Base-by-base conservation (phyloP, 2,113 vertebrate species). In the Puntigrus tetrazona region DNA sequence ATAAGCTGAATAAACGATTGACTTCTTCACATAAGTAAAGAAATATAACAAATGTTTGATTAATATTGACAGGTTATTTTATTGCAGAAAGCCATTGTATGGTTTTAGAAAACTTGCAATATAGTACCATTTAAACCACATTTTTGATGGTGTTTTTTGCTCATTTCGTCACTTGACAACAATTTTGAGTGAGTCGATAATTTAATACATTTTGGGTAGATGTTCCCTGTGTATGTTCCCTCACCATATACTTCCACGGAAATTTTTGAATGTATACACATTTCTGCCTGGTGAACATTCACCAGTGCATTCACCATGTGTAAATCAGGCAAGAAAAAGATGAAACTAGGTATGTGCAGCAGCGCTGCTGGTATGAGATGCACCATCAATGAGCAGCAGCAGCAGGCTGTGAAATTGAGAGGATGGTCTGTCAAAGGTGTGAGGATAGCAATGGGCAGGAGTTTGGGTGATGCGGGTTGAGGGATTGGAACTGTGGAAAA, bases 401-500 rank as follows among this genome's bases (percentile, higher is more conserved):
- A 86, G 78, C 76, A 85, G 80, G 70, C 81, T 88, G 87, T 88
- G 88, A 88, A 90, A 88, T 87, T 86, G 86, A 91, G 85, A 82
- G 81, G 86, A 86, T 69, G 81, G 76, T 52, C 57, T 81, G 81
- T 73, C 85, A 81, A 80, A 83, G 47, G 63, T 50, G 81, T 61
- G 34, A 1, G 83, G 81, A 81, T 77, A 77, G 80, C 57, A 59
- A 75, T 73, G 31, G 81, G 31, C 27, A 61, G 65, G 43, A 50
- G 59, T 84, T 83, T 50, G 59, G 84, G 45, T 83, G 31, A 45
- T 76, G 57, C n/a, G 25, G 77, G 70, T 80, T 83, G 81, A 81
- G 50, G 85, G 84, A 88, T 81, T 83, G 81, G 57, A 75, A 73
- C 61, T 78, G 81, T 81, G 70, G 70, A 85, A 84, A 81, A 83